A percentile compares a stretch with the other conserved stretches of the same genome.
Evolutionary conservation across 2,888 invertebrate species (phyloP).

Genomic region (Hydroisotoma schaefferi): DNA sequence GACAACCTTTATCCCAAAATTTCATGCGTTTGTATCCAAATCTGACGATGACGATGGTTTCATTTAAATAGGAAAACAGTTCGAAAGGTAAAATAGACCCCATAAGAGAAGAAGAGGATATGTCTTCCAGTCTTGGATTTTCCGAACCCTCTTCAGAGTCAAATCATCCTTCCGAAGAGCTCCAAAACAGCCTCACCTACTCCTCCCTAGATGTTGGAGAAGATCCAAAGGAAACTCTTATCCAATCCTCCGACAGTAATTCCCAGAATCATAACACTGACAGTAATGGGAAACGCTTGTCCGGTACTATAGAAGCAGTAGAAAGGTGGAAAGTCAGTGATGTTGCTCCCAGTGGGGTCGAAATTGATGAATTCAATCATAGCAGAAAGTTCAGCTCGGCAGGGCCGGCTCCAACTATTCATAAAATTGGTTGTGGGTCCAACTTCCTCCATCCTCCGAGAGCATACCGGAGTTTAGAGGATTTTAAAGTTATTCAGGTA

Average conservation of each 20-base stretch:
- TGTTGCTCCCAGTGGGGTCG: neutral
- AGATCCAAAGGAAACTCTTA: neutral
- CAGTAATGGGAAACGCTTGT: neutral
- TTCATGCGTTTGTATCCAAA: neutral
- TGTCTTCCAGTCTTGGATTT: slow-evolving; percentile 28
- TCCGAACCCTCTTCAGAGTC: slow-evolving; percentile 24
- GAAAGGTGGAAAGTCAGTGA: neutral
- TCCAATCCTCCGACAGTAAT: neutral
- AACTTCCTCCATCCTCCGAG: slow-evolving; percentile 27
- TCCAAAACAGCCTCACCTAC: slow-evolving; percentile 1
- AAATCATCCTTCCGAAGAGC: neutral
- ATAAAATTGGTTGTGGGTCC: slow-evolving; percentile 34
- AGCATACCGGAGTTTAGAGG: slow-evolving; percentile 32
- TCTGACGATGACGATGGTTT: neutral
- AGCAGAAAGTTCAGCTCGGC: neutral
- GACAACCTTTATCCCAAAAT: neutral
- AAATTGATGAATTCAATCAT: neutral
- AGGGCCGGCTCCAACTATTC: slow-evolving; percentile 27
- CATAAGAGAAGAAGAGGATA: slow-evolving; percentile 38
- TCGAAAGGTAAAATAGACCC: slow-evolving; percentile 36
- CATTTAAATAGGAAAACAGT: slow-evolving; percentile 24
- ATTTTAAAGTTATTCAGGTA: slow-evolving; percentile 14
- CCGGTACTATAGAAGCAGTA: neutral
- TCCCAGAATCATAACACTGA: neutral
- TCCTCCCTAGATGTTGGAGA: neutral